These are phyloP conservation scores for Drosophila neoperkinsi DNA, from an alignment of 2,888 invertebrate genomes.

Conservation along the genomic window DNA sequence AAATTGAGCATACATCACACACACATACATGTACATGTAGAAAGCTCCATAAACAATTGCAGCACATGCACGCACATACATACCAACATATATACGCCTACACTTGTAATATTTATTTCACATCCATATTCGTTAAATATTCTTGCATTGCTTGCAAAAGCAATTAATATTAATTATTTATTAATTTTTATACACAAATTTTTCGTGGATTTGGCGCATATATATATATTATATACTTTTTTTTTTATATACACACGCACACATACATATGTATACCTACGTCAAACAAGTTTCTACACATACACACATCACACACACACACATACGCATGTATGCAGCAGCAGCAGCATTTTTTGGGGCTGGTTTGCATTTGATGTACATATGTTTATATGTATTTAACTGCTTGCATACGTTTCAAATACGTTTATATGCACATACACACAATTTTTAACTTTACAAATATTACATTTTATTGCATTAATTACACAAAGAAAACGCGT, in stretches of 20 bases:
- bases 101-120: not conserved
- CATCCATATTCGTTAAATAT: not conserved
- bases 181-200: not conserved
- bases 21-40: not conserved
- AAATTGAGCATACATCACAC: not conserved
- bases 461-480: not conserved
- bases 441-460: slow-evolving; percentile 1
- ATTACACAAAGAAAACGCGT: slow-evolving; percentile 20
- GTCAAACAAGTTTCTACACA: slow-evolving; percentile 54
- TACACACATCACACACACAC: slow-evolving; percentile 15
- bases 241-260: slow-evolving; percentile 13
- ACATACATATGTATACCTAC: slow-evolving; percentile 19
- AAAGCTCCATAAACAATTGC: slow-evolving; percentile 1
- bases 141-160: not conserved
- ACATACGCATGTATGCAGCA: slow-evolving; percentile 21
- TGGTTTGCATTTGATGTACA: not conserved
- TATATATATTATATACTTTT: not conserved
- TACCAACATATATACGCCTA: not conserved
- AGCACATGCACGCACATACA: not conserved
- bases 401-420: not conserved
- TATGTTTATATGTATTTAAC: not conserved
- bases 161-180: slow-evolving; percentile 3
- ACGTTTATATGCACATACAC: slow-evolving; percentile 1
- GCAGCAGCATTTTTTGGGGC: not conserved
- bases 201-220: not conserved